Conservation (phyloP, 2,797 vertebrate species). For the Buceros bicornis region DNA sequence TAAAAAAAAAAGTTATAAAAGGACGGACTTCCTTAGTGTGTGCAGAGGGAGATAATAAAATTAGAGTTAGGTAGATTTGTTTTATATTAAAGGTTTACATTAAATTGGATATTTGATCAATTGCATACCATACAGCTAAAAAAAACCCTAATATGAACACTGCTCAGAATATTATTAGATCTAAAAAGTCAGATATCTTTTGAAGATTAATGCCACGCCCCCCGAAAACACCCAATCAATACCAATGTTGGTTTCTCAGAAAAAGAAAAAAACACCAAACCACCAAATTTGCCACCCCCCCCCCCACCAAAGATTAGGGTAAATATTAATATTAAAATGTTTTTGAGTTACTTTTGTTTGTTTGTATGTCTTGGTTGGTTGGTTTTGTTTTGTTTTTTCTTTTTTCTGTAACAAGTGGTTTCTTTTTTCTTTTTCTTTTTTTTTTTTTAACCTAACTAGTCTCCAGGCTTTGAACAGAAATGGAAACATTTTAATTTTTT, state of each 20-base stretch:
- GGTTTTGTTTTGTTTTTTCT: neutral
- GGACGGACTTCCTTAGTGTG: neutral
- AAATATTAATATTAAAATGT: neutral
- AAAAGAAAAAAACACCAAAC: too few species aligned
- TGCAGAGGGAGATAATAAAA: neutral
- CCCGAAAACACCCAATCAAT: neutral
- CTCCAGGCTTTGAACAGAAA: neutral
- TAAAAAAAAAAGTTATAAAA: neutral
- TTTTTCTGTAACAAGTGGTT: neutral
- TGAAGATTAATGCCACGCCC: neutral
- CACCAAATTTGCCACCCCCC: too few species aligned
- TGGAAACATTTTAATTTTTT: neutral
- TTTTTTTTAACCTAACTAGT: neutral
- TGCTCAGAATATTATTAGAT: neutral
- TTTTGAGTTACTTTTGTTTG: neutral
- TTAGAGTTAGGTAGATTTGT: neutral
- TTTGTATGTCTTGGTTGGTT: neutral
- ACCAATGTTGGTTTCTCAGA: fast-evolving
- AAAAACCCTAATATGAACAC: neutral
- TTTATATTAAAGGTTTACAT: neutral
- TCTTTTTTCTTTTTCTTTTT: neutral
- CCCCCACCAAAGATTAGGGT: too few species aligned
- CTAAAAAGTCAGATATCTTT: neutral
- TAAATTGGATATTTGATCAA: neutral
- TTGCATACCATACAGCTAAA: neutral